Evolutionary conservation across 1,140 invertebrate genomes (phyloP), one percentile per base, ranked within the genome.

Genomic region (Drosophila kepulauana): DNA sequence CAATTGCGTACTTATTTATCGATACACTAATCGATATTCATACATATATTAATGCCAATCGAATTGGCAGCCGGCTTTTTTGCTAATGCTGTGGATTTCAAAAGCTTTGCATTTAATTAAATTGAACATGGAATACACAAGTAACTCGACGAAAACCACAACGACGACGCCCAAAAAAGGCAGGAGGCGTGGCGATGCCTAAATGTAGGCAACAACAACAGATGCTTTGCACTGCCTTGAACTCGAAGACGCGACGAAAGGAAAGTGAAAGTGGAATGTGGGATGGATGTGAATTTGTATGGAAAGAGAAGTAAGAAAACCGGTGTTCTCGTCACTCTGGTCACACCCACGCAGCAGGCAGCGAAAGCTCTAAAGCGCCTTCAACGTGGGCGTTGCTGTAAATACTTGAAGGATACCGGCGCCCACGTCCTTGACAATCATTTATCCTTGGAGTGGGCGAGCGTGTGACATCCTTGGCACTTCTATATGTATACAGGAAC

Each of bases 361-460:
- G 6, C 65, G 16, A 48, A n/a, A 43, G 38, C 46, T 11, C 38
- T 10, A 28, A 56, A 38, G 48, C 25, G 28, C 57, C 59, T 65
- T 38, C 20, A 25, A 25, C 66, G 76, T 82, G 57, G 79, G 67
- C 64, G 70, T 68, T 28, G 58, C 72, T 52, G 78, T 81, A 78
- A 87, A 88, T 88, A 84, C 67, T 52, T 15, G 11, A 52, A 48
- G 66, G 68, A 73, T 64, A 16, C 78, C 80, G 85, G 80, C 78
- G 80, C 84, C 80, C 78, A 89, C 78, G 85, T 89, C 84, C 80
- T 88, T 88, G 85, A 89, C 72, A 88, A 69, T 72, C 73, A 77
- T 75, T 85, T 75, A 58, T 28, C 75, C 8, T 46, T 46, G 65
- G 64, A 69, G 59, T 78, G 51, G 63, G 35, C 6, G 49, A 45